Percentiles rank a stretch among this genome's conserved stretches.
phyloP scores from a whole-genome alignment of 2,797 vertebrate genomes.

The Cheirogaleus major region DNA sequence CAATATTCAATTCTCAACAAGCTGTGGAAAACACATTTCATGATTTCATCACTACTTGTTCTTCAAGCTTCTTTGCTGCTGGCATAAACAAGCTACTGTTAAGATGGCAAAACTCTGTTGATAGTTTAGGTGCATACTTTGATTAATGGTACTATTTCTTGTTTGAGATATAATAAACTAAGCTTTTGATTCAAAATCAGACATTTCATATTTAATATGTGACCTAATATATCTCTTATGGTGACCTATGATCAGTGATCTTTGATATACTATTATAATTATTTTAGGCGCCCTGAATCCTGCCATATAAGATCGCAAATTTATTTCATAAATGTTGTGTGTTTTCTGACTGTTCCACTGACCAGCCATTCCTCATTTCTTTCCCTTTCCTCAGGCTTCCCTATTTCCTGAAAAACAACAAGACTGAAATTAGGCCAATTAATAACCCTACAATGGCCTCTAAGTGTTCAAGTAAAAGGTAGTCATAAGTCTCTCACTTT shows the following conservation, averaged over 20 bases:
- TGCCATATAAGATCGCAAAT: not conserved
- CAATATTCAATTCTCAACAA: too few species aligned
- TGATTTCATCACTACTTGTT: too few species aligned
- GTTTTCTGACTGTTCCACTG: not conserved
- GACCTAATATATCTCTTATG: not conserved
- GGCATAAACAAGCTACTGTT: too few species aligned
- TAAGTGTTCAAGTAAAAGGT: not conserved
- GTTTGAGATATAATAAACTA: too few species aligned
- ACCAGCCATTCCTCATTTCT: not conserved
- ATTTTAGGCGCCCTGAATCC: not conserved
- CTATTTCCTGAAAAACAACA: not conserved
- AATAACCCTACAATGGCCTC: not conserved
- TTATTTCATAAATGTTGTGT: not conserved
- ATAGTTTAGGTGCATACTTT: too few species aligned
- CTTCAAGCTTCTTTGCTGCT: too few species aligned
- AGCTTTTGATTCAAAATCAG: too few species aligned
- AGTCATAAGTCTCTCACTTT: not conserved
- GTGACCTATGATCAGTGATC: not conserved
- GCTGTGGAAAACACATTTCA: too few species aligned
- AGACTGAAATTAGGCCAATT: not conserved
- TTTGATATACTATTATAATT: not conserved
- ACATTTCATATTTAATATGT: too few species aligned
- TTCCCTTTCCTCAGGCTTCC: not conserved
- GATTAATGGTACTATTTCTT: too few species aligned
- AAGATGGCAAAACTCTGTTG: too few species aligned